Percentiles rank a stretch among this genome's conserved stretches.
phyloP scores from a whole-genome alignment of 2,797 vertebrate genomes.

The Molossus alvarezi region DNA sequence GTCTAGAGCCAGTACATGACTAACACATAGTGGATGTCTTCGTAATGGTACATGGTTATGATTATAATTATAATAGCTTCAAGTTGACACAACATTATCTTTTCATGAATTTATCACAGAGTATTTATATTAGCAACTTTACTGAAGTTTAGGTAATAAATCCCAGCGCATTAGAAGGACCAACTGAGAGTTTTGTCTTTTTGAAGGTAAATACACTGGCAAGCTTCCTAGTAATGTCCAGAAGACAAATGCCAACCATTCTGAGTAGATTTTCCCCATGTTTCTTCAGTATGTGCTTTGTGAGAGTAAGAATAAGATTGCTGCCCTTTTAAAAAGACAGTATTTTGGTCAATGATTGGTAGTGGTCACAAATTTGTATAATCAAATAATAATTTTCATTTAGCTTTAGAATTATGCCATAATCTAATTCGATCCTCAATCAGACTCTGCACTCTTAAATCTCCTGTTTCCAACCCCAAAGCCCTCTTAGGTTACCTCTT shows the following conservation, averaged over 20 bases:
- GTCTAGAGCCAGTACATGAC: slow-evolving; percentile 27
- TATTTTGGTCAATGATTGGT: background rate
- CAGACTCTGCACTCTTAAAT: background rate
- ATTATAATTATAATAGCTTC: slow-evolving; percentile 77
- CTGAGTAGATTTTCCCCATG: slow-evolving; percentile 28
- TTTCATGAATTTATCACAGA: slow-evolving; percentile 71
- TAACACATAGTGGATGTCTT: slow-evolving; percentile 57
- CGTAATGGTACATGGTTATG: slow-evolving; percentile 73
- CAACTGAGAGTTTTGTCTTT: slow-evolving; percentile 67
- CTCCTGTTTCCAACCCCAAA: background rate
- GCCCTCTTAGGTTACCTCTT: background rate
- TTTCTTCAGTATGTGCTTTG: slow-evolving; percentile 54
- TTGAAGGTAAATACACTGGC: slow-evolving; percentile 56
- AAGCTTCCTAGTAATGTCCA: slow-evolving; percentile 18
- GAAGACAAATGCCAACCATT: slow-evolving; percentile 62
- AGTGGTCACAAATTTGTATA: background rate
- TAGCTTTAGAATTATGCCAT: slow-evolving; percentile 29
- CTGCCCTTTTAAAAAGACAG: slow-evolving; percentile 22
- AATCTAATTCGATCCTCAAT: background rate
- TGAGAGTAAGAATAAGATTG: slow-evolving; percentile 26
- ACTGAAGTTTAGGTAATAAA: slow-evolving; percentile 67
- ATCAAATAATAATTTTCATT: slow-evolving; percentile 36
- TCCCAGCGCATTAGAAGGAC: slow-evolving; percentile 51
- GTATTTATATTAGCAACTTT: slow-evolving; percentile 69
- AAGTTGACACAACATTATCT: slow-evolving; percentile 77